Evolutionary conservation across 2,113 vertebrate species (phyloP).

Genomic region (Calonectris borealis): DNA sequence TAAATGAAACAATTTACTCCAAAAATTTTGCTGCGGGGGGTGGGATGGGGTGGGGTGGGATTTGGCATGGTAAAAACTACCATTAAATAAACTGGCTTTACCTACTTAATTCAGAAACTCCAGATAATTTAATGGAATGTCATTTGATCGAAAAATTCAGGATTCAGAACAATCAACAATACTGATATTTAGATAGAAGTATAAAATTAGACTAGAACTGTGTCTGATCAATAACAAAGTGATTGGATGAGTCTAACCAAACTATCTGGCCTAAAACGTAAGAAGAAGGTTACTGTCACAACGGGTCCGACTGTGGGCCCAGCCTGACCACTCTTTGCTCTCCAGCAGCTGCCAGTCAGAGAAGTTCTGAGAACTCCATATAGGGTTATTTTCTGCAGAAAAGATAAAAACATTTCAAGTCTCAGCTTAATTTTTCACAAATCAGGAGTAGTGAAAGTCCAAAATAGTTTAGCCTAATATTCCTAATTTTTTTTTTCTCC

Average conservation of each 20-base stretch:
- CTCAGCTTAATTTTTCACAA: not conserved
- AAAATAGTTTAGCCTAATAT: not conserved
- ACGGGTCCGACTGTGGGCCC: fast-evolving
- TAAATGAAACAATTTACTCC: not conserved
- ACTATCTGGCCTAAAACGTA: not conserved
- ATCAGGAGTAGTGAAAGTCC: not conserved
- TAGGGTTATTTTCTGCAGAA: not conserved
- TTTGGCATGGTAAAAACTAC: not conserved
- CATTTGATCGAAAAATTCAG: not conserved
- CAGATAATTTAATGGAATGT: not conserved
- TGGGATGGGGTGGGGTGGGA: not conserved
- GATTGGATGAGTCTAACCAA: not conserved
- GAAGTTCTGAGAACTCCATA: not conserved
- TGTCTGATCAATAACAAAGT: not conserved
- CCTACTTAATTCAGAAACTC: not conserved
- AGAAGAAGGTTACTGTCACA: not conserved
- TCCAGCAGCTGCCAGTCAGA: not conserved
- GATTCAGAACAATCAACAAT: not conserved
- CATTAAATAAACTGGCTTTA: not conserved
- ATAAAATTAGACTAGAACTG: not conserved
- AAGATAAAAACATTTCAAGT: not conserved
- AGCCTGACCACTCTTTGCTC: not conserved
- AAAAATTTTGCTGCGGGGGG: not conserved
- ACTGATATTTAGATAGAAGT: not conserved
- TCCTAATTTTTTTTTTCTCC: not conserved